These are phyloP conservation scores for Microcebus tavaratra DNA, from an alignment of 2,113 vertebrate species.

Conservation along the genomic window DNA sequence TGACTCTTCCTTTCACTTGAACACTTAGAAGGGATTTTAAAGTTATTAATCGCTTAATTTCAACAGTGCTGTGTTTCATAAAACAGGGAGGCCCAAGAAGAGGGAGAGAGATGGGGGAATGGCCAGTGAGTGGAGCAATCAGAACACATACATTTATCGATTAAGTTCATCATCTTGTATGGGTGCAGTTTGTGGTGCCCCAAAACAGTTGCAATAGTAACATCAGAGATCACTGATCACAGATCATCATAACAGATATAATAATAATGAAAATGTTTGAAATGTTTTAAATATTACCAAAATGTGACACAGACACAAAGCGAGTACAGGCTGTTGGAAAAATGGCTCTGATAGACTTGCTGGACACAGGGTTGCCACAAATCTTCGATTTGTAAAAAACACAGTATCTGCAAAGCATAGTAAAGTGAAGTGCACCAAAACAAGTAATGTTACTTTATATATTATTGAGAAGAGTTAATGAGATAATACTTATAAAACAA, in stretches of 20 bases:
- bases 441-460: neutral
- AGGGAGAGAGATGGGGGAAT: neutral
- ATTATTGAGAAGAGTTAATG: neutral
- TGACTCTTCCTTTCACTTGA: no score
- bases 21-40: no score
- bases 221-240: neutral
- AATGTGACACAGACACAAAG: neutral
- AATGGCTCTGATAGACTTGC: neutral
- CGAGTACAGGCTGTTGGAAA: neutral
- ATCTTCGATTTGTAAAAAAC: neutral
- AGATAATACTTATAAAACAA: neutral
- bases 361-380: neutral
- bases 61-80: neutral
- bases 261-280: neutral
- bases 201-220: neutral
- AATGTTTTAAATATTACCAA: neutral
- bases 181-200: neutral
- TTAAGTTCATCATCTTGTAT: neutral
- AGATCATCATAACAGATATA: neutral
- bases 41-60: neutral
- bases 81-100: neutral
- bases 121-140: neutral
- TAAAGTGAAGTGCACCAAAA: neutral
- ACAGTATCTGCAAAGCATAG: neutral
- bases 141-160: neutral